phyloP scores from a whole-genome alignment of 2,797 vertebrate genomes.

The Hyperoplus immaculatus region DNA sequence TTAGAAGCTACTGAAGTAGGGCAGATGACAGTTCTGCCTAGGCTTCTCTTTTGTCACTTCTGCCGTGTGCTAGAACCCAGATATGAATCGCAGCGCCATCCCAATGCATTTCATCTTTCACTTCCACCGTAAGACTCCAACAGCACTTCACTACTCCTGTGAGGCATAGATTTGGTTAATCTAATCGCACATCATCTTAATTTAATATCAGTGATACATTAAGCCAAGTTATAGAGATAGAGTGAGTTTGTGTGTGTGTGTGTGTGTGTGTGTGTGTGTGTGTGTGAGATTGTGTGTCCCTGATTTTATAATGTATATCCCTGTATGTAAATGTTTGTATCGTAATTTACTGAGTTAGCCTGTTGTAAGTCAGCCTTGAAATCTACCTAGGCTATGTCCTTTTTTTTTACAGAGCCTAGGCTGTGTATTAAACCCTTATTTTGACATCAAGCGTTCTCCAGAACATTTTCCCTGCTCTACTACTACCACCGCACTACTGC shows the following conservation, averaged over 20 bases:
- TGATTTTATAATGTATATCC: too few relatives aligned
- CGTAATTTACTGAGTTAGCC: background rate
- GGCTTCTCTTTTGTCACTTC: constrained; percentile 59
- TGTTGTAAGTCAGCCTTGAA: background rate
- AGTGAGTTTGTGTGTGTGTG: constrained; percentile 5
- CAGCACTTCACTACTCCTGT: constrained; percentile 32
- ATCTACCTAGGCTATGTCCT: background rate
- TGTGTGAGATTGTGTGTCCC: background rate
- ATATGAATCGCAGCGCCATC: constrained; percentile 51
- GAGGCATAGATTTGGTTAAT: constrained; percentile 51
- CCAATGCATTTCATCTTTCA: constrained; percentile 48
- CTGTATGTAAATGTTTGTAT: too few relatives aligned
- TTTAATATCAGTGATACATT: constrained; percentile 63
- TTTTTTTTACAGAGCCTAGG: too few relatives aligned
- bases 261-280: constrained; percentile 1
- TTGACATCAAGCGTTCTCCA: too few relatives aligned
- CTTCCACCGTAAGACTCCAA: constrained; percentile 43
- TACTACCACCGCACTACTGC: background rate
- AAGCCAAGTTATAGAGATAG: constrained; percentile 39
- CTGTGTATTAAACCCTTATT: too few relatives aligned
- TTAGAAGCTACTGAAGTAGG: constrained; percentile 56
- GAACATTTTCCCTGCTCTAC: too few relatives aligned
- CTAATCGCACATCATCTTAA: constrained; percentile 58
- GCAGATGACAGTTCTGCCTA: constrained; percentile 50
- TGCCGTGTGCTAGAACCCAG: constrained; percentile 31